Evolutionary conservation across 2,888 invertebrate genomes (phyloP), one percentile per base, ranked within the genome.

Genomic region (Eupithecia centaureata): DNA sequence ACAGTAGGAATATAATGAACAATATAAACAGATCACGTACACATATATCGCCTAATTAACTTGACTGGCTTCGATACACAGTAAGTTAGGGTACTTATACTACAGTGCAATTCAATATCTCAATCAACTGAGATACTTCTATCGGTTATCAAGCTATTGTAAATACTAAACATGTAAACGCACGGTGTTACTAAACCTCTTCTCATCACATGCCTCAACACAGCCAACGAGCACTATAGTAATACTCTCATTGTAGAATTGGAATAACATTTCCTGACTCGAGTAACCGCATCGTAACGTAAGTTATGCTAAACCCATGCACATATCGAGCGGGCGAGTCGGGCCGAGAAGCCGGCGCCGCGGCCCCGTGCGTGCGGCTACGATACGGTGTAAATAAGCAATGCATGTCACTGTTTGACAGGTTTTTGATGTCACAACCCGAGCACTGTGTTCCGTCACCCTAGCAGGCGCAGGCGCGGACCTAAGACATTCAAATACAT

Each of bases 391-490:
- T 92, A 92, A 86, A 92, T 93, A 92, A 82, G 90, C 91, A 91
- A 90, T 92, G 92, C 92, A 92, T 93, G 93, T 89, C 92, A 93
- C 93, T 89, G 91, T 92, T 93, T 92, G 92, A 91, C 92, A 90
- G 87, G 85, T 90, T 92, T 74, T 92, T 89, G 90, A 92, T 90
- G 91, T 91, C 92, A 91, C 93, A 86, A 86, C 91, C 92, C 88
- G 85, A 90, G 94, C 94, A 94, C 94, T 88, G 93, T 93, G 93
- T 93, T 93, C 85, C 87, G 89, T 86, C 93, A 92, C 92, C 78
- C 73, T 82, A 87, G 89, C 88, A 88, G 89, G 91, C 90, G 91
- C 90, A 86, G 87, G 86, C 91, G 90, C 87, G 85, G 82, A 82
- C 78, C 80, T 82, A 65, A 69, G 74, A 75, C 72, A 73, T 67